Conservation (phyloP, 2,113 vertebrate genomes). For the Chaetura pelagica region DNA sequence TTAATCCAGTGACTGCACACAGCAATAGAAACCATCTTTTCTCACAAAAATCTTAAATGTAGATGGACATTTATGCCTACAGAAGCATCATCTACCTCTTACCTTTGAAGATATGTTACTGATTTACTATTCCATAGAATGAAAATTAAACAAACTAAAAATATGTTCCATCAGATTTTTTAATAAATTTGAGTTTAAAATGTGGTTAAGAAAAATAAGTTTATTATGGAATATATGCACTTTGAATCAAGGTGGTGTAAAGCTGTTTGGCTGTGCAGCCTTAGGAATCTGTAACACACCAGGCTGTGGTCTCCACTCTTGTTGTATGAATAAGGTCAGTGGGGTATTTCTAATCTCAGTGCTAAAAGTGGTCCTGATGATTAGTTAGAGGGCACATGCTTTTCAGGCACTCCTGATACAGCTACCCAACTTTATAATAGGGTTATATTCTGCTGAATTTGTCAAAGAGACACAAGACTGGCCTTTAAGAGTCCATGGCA, state of each 20-base stretch:
- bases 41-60: constrained; percentile 24
- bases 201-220: neutral
- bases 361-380: neutral
- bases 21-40: constrained; percentile 20
- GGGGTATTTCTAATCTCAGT: neutral
- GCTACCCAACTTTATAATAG: neutral
- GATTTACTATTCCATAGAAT: constrained; percentile 10
- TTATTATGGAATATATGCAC: neutral
- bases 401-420: neutral
- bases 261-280: neutral
- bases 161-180: neutral
- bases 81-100: neutral
- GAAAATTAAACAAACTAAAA: neutral
- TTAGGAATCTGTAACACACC: neutral
- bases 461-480: neutral
- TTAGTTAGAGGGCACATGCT: neutral
- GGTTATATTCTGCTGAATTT: neutral
- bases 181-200: neutral
- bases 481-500: neutral
- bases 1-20: constrained; percentile 31
- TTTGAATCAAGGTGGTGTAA: neutral
- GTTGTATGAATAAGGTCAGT: neutral
- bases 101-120: constrained; percentile 10
- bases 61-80: neutral
- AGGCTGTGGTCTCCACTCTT: neutral